Evolutionary conservation across 2,797 vertebrate genomes (phyloP).

Genomic region (Oceanodroma leucorhoa): DNA sequence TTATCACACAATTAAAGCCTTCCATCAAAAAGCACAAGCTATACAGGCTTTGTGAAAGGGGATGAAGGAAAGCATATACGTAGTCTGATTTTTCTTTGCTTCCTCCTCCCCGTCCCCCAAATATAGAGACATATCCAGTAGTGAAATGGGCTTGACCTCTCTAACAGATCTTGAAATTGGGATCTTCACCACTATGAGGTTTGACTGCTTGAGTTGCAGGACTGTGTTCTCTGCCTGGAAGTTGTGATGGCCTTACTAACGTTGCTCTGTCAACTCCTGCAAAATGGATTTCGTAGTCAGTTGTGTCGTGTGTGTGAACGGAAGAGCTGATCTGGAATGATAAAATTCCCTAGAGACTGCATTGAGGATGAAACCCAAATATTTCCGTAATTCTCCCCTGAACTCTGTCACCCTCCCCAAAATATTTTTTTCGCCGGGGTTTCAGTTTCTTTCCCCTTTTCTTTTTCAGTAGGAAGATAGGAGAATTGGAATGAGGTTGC

Average conservation of each 20-base stretch:
- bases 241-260: neutral
- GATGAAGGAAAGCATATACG: neutral
- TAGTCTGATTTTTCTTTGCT: neutral
- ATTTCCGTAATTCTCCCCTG: neutral
- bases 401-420: neutral
- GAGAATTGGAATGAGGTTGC: neutral
- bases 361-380: neutral
- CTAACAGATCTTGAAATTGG: neutral
- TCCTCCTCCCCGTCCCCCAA: neutral
- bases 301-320: neutral
- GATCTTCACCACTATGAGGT: neutral
- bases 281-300: neutral
- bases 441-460: neutral
- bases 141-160: neutral
- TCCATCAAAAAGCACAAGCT: neutral
- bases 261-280: neutral
- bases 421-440: neutral
- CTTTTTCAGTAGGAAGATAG: neutral
- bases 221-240: neutral
- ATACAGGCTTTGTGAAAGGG: neutral
- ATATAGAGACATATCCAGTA: neutral
- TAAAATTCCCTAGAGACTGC: neutral
- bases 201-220: neutral
- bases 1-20: neutral
- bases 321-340: neutral